A percentile compares a stretch with the other conserved stretches of the same genome.
Conservation (phyloP, 2,888 invertebrate species). For the Plagodis dolabraria region DNA sequence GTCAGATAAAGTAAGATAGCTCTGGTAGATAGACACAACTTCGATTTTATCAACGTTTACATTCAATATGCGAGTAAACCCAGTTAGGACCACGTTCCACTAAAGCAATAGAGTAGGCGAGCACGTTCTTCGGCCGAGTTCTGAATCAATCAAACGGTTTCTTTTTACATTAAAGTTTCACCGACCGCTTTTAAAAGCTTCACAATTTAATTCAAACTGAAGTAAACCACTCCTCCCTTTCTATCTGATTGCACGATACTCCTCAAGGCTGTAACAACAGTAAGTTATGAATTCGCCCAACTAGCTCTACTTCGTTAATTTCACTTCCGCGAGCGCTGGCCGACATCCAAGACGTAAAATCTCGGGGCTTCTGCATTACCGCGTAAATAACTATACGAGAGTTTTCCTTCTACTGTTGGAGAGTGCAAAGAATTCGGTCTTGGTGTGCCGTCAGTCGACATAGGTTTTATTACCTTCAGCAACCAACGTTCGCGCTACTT, state of each 20-base stretch:
- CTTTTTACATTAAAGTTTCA: slow-evolving; percentile 16
- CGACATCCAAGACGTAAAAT: slow-evolving; percentile 33
- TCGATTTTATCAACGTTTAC: no score
- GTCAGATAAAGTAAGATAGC: no score
- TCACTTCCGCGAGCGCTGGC: slow-evolving; percentile 32
- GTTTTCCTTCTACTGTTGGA: slow-evolving; percentile 21
- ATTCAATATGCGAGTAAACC: no score
- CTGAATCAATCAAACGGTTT: slow-evolving; percentile 16
- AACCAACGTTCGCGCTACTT: not conserved
- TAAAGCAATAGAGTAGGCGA: not conserved
- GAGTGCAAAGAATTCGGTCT: slow-evolving; percentile 8
- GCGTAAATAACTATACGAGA: slow-evolving; percentile 17
- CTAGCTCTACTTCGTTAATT: slow-evolving; percentile 33
- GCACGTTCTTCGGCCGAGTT: slow-evolving; percentile 11
- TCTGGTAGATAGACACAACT: no score
- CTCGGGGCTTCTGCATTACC: slow-evolving; percentile 16
- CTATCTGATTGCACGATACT: slow-evolving; percentile 1
- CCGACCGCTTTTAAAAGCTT: slow-evolving; percentile 6
- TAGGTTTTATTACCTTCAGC: slow-evolving; percentile 4
- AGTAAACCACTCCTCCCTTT: not conserved
- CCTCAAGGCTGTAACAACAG: not conserved
- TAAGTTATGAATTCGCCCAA: not conserved
- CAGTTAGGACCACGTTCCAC: no score
- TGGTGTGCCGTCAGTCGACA: slow-evolving; percentile 2
- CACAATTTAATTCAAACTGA: slow-evolving; percentile 11